Base-by-base conservation (phyloP, 2,113 vertebrate species). In the Epinephelus moara region DNA sequence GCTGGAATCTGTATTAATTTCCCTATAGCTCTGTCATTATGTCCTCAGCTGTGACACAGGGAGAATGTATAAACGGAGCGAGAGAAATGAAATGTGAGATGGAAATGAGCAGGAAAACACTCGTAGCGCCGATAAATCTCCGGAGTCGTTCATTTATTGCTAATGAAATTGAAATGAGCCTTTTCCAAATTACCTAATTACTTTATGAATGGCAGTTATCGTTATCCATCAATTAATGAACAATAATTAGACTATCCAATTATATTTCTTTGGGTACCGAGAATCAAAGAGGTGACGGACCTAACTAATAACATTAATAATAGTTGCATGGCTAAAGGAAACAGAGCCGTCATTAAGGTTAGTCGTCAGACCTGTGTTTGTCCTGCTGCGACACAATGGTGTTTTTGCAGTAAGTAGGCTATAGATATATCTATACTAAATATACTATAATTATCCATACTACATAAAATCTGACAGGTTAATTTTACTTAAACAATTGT, bases 1-100 rank as follows among this genome's bases (percentile, higher is more conserved):
- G 30, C 25, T 57, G 3, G 3, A 59, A 47, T 80, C 27, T 57
- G 49, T 27, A 40, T 67, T 70, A 15, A 77, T 75, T 69, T 52
- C 13, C 21, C 11, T 23, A n/a, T 11, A 27, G 23, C n/a, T 2
- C 19, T 47, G 53, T 27, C 6, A 47, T 68, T 70, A 76, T 71
- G 70, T 84, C 70, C 23, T 77, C 52, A 69, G 75, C 67, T 59
- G 70, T 15, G 57, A 25, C 4, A 55, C 17, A 25, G 47, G 60
- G 17, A 23, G 13, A 64, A 70, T 53, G 9, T 10, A 9, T n/a
- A 12, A 69, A 61, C 59, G 0, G 25, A 33, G 64, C 45, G 40
- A 61, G n/a, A 37, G 25, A 33, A 71, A 80, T 21, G 15, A 33
- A 60, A 53, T 42, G 25, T 47, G 13, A 45, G 23, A 33, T 8